Evolutionary conservation across 2,113 vertebrate genomes (phyloP).

Genomic region (Dolichallabes microphthalmus): DNA sequence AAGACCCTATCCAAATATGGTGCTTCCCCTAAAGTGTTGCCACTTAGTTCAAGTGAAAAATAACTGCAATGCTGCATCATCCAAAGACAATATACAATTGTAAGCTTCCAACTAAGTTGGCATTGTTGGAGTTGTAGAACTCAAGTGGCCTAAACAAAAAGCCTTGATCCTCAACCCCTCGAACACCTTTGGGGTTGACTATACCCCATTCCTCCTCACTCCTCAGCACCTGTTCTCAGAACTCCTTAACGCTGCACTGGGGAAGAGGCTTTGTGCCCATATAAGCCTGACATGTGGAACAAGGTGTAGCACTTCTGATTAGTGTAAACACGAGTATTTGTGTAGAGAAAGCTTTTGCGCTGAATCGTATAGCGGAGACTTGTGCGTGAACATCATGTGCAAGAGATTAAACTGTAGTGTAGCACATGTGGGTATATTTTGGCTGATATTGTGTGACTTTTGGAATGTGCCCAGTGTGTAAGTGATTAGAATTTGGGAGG

Average conservation of each 20-base stretch:
- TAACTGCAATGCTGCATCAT: no score
- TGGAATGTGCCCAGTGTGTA: slow-evolving; percentile 37
- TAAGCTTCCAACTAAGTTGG: no score
- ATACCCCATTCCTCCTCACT: neutral
- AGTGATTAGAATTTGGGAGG: slow-evolving; percentile 34
- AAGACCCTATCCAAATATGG: neutral
- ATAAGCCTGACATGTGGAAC: neutral
- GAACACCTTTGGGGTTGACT: neutral
- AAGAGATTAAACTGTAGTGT: slow-evolving; percentile 7
- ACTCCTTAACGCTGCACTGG: neutral
- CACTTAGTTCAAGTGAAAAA: no score
- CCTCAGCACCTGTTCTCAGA: neutral
- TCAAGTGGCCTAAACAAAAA: neutral
- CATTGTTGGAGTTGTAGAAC: neutral
- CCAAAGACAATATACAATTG: no score
- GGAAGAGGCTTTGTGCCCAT: neutral
- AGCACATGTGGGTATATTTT: slow-evolving; percentile 25
- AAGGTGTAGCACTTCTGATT: neutral
- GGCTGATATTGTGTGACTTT: neutral
- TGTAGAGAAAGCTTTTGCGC: neutral
- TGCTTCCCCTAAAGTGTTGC: neutral
- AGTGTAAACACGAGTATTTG: neutral
- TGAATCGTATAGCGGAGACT: neutral
- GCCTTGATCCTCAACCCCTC: neutral
- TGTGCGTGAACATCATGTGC: slow-evolving; percentile 10